Evolutionary conservation across 2,888 invertebrate species (phyloP).

Genomic region (Agrotis ipsilon): DNA sequence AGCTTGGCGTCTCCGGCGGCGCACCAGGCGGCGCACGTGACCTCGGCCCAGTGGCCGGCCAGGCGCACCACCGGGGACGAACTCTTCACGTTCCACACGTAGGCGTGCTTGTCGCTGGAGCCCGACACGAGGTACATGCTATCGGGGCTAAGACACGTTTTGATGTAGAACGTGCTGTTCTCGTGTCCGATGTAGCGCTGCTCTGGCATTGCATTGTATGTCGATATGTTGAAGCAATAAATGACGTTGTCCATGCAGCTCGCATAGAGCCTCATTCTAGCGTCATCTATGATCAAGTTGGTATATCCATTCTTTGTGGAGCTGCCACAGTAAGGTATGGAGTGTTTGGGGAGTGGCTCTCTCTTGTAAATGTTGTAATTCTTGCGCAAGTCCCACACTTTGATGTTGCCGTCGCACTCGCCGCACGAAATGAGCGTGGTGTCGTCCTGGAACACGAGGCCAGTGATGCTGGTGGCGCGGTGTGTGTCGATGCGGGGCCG

Average conservation of each 20-base stretch:
- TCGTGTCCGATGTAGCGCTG: conserved; percentile 94
- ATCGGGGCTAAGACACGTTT: conserved; percentile 95
- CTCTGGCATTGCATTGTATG: conserved; percentile 93
- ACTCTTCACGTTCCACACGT: conserved; percentile 95
- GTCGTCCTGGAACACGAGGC: conserved; percentile 95
- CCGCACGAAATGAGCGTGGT: conserved; percentile 95
- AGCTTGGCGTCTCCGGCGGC: conserved; percentile 91
- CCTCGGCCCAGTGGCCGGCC: conserved; percentile 95
- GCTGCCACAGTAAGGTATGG: conserved; percentile 94
- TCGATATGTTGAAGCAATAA: conserved; percentile 95
- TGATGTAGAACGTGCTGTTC: conserved; percentile 96
- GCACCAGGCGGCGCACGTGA: conserved; percentile 97
- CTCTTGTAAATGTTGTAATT: conserved; percentile 93
- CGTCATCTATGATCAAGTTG: conserved; percentile 94
- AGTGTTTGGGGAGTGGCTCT: conserved; percentile 93
- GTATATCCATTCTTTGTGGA: conserved; percentile 94
- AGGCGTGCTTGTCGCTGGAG: conserved; percentile 96
- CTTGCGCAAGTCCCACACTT: conserved; percentile 97
- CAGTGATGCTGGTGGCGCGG: conserved; percentile 95
- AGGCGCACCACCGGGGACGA: conserved; percentile 93
- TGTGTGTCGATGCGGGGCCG: conserved; percentile 86
- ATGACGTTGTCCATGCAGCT: conserved; percentile 97
- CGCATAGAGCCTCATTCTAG: conserved; percentile 94
- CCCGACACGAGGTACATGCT: conserved; percentile 96
- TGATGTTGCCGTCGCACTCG: conserved; percentile 96